Evolutionary conservation across 2,113 vertebrate genomes (phyloP).

Genomic region (Oreotrochilus melanogaster): DNA sequence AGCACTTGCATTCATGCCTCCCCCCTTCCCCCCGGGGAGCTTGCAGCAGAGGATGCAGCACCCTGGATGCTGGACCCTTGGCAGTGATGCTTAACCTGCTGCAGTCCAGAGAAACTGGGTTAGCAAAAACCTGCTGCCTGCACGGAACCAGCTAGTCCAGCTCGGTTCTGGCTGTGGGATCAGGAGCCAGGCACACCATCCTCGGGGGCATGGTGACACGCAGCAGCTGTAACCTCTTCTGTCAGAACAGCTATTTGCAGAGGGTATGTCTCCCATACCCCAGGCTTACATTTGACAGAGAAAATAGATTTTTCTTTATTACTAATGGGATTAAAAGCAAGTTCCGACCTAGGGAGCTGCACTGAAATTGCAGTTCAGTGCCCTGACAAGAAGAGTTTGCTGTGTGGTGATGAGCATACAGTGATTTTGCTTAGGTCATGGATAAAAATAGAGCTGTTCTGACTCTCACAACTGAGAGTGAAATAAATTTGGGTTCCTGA

Average conservation of each 20-base stretch:
- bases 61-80: accelerated
- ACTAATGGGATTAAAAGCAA: conserved; percentile 35
- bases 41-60: neutral
- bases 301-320: conserved; percentile 47
- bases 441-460: conserved; percentile 51
- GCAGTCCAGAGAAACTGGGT: neutral
- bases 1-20: accelerated
- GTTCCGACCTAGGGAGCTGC: neutral
- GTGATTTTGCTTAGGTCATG: neutral
- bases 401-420: neutral
- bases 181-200: neutral
- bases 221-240: neutral
- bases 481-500: conserved; percentile 33
- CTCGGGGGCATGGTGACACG: accelerated
- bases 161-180: neutral
- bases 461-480: neutral
- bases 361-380: neutral
- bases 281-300: conserved; percentile 1
- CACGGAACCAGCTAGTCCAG: accelerated
- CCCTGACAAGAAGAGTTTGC: conserved; percentile 17
- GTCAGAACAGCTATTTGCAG: neutral
- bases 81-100: neutral
- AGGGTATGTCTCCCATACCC: neutral
- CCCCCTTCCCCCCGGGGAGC: accelerated
- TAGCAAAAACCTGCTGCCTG: neutral